Evolutionary conservation across 2,797 vertebrate genomes (phyloP), one percentile per base, ranked within the genome.

Genomic region (Somateria mollissima): DNA sequence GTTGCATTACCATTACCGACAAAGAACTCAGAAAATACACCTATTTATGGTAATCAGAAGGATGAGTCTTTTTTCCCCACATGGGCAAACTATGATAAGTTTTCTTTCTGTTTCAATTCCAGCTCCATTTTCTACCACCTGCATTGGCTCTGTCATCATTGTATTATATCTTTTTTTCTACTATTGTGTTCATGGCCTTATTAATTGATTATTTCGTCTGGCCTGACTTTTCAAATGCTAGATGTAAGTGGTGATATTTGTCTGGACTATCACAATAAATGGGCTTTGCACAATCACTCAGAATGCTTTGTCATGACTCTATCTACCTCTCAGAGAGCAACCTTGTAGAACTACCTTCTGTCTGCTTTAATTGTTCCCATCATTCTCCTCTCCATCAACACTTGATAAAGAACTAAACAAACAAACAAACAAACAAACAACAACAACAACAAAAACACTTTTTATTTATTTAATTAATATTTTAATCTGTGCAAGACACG

Each of bases 151-250:
- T 28, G 58, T 24, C 39, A 74, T 87, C 47, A 78, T 93, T 85
- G 36, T 84, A 84, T 95, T 87, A 87, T 43, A 76, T 64, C 13
- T 92, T 96, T 87, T 60, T 92, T 51, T 94, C 88, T 94, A 78
- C 79, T 96, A 10, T 90, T 95, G 43, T 91, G 78, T 94, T 91
- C 72, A 70, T 93, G 90, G 77, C 36, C 34, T 95, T 97, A 94
- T 77, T 95, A 96, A 95, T 91, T 72, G 41, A 82, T 97, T 72
- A 70, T 96, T 97, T 96, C 92, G 75, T 97, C 89, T 96, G 80
- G 45, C 18, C 37, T 88, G 53, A 72, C 34, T 84, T 97, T 96
- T 97, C 91, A 96, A 89, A 95, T 89, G 69, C 94, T 94, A 93
- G 89, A 77, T 95, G 49, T 18, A 79, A 95, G 53, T 71, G 80